Evolutionary conservation across 2,113 vertebrate genomes (phyloP).

Genomic region (Xiphophorus maculatus): DNA sequence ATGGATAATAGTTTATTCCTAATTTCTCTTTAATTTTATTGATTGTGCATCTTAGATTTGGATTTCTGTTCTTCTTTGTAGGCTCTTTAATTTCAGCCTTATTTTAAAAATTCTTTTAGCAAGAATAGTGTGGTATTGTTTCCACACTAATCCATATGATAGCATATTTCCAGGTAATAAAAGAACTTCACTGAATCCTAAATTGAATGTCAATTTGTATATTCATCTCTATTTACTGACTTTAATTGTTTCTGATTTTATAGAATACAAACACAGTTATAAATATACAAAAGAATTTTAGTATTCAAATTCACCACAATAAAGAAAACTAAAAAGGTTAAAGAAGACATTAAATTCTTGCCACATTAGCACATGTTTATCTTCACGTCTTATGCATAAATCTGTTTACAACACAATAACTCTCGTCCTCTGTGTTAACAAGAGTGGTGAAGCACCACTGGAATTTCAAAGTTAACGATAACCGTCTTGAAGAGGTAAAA

Average conservation of each 20-base stretch:
- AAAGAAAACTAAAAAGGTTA: neutral
- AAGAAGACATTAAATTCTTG: too few species aligned
- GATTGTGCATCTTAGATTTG: neutral
- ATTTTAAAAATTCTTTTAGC: neutral
- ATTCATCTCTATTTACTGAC: neutral
- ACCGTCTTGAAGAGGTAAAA: too few species aligned
- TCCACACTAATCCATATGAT: neutral
- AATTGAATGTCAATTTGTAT: neutral
- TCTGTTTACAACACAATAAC: too few species aligned
- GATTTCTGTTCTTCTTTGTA: neutral
- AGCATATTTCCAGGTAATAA: too few species aligned
- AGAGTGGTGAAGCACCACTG: too few species aligned
- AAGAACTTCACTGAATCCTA: neutral
- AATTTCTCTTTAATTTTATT: neutral
- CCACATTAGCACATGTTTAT: too few species aligned
- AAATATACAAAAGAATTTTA: neutral
- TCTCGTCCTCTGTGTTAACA: too few species aligned
- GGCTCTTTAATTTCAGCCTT: neutral
- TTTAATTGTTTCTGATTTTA: neutral
- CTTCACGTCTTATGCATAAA: too few species aligned
- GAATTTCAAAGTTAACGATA: too few species aligned
- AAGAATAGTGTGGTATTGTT: neutral
- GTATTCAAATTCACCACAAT: neutral
- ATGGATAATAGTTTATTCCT: neutral
- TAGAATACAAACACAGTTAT: too few species aligned